Evolutionary conservation across 2,888 invertebrate genomes (phyloP).

Genomic region (Athripsodes cinereus): DNA sequence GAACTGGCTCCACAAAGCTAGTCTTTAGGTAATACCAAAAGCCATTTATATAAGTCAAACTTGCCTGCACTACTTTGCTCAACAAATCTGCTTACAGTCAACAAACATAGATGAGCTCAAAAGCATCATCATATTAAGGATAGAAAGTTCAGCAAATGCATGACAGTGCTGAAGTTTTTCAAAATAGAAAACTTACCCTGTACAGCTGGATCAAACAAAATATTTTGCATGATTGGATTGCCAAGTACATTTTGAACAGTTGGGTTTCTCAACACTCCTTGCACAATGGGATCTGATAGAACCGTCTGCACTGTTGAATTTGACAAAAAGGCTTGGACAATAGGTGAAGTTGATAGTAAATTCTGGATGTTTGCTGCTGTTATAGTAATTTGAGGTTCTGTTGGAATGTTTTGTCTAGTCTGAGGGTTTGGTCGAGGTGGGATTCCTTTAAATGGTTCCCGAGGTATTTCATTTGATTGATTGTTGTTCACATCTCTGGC

Average conservation of each 20-base stretch:
- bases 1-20: too few relatives aligned
- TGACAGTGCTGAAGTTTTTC: too few relatives aligned
- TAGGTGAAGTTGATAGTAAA: constrained; percentile 10
- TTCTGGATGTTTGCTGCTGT: constrained; percentile 3
- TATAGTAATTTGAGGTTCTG: neutral
- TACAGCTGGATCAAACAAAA: constrained; percentile 16
- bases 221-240: constrained; percentile 20
- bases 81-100: too few relatives aligned
- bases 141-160: too few relatives aligned
- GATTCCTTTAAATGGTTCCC: neutral
- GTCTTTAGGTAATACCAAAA: too few relatives aligned
- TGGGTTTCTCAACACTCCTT: constrained; percentile 19
- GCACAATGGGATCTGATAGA: constrained; percentile 19
- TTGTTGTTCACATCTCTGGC: neutral
- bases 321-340: constrained; percentile 16
- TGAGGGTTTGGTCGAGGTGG: neutral
- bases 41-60: too few relatives aligned
- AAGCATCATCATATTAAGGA: too few relatives aligned
- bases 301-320: constrained; percentile 21
- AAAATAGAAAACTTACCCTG: constrained; percentile 5
- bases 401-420: neutral
- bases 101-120: too few relatives aligned
- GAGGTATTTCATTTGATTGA: constrained; percentile 4
- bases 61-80: too few relatives aligned
- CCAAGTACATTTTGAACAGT: constrained; percentile 18